These are phyloP conservation scores for Cheilosia scutellata DNA, from an alignment of 2,888 invertebrate species.

Conservation along the genomic window DNA sequence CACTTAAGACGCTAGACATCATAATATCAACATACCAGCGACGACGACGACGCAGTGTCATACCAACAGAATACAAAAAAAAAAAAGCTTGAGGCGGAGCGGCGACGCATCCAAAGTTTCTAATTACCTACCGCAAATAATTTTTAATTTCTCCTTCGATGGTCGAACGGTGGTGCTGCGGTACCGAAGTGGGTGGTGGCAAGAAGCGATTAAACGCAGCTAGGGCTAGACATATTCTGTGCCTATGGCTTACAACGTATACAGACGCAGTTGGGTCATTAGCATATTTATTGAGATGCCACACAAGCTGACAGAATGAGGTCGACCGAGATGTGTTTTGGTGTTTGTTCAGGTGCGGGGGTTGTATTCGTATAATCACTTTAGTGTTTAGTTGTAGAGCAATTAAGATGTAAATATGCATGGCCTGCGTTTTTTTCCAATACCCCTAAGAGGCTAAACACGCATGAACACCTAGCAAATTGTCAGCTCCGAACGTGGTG, in stretches of 20 bases:
- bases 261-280: constrained; percentile 42
- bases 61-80: background rate
- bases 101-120: constrained; percentile 58
- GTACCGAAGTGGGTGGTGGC: constrained; percentile 57
- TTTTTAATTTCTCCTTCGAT: constrained; percentile 58
- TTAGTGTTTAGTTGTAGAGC: constrained; percentile 43
- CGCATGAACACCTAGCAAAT: constrained; percentile 69
- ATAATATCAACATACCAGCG: constrained; percentile 32
- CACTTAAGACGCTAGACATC: constrained; percentile 52
- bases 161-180: background rate
- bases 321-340: constrained; percentile 49
- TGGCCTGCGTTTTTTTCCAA: background rate
- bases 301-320: constrained; percentile 72
- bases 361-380: constrained; percentile 43
- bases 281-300: constrained; percentile 75
- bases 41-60: background rate
- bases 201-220: constrained; percentile 47
- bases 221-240: constrained; percentile 19
- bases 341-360: constrained; percentile 61
- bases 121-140: constrained; percentile 71
- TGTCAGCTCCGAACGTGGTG: constrained; percentile 47
- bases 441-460: constrained; percentile 18
- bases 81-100: constrained; percentile 18
- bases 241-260: constrained; percentile 6
- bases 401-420: constrained; percentile 72